Evolutionary conservation across 1,140 invertebrate species (phyloP).

Genomic region (Macrosteles quadrilineatus): DNA sequence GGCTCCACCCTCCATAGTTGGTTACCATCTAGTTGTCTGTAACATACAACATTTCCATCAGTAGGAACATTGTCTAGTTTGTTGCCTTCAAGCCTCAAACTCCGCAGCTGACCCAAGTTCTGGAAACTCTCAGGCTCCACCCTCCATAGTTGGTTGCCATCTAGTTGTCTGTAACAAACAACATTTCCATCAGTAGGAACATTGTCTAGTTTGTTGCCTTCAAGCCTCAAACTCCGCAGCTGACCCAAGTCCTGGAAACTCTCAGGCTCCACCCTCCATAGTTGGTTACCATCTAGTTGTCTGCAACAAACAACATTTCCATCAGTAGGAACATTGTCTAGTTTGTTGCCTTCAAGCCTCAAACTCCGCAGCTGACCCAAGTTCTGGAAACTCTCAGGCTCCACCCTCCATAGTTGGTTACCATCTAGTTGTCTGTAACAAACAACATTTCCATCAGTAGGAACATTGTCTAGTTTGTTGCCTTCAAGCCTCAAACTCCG

Average conservation of each 20-base stretch:
- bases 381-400: constrained; percentile 56
- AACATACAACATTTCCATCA: no score
- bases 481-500: constrained; percentile 65
- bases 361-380: constrained; percentile 62
- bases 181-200: constrained; percentile 63
- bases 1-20: constrained; percentile 59
- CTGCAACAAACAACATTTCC: no score
- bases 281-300: constrained; percentile 68
- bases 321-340: constrained; percentile 60
- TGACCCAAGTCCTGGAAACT: constrained; percentile 57
- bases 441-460: no score
- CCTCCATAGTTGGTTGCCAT: constrained; percentile 63
- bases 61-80: constrained; percentile 61
- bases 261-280: constrained; percentile 57
- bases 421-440: constrained; percentile 69
- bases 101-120: constrained; percentile 58
- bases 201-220: constrained; percentile 62
- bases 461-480: constrained; percentile 63
- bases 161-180: constrained; percentile 70
- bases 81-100: constrained; percentile 67
- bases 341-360: constrained; percentile 64
- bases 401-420: constrained; percentile 63
- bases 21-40: constrained; percentile 70
- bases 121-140: constrained; percentile 58
- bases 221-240: constrained; percentile 64